Evolutionary conservation across 1,140 invertebrate genomes (phyloP).

Genomic region (Oncopodura yosiiana): DNA sequence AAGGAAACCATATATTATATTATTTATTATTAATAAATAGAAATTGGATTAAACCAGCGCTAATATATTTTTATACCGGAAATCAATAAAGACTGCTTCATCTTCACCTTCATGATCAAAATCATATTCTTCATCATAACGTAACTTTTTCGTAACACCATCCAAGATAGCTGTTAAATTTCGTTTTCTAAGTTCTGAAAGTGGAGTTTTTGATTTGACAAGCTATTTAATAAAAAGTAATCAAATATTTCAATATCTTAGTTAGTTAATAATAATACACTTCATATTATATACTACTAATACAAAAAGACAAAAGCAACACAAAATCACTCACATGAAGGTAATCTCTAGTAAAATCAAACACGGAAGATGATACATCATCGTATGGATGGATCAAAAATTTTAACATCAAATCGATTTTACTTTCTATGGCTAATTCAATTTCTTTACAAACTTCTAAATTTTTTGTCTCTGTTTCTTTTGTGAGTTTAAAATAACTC

Average conservation of each 20-base stretch:
- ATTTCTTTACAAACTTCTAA: slow-evolving; percentile 37
- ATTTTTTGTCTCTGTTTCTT: slow-evolving; percentile 36
- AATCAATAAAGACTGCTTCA: slow-evolving; percentile 48
- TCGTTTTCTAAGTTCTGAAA: slow-evolving; percentile 4
- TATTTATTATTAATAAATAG: not conserved
- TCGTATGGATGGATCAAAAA: slow-evolving; percentile 49
- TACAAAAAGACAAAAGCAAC: not conserved
- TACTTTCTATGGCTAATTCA: slow-evolving; percentile 43
- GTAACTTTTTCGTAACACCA: slow-evolving; percentile 15
- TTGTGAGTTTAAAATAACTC: slow-evolving; percentile 30
- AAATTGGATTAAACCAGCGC: no score
- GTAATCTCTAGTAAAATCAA: slow-evolving; percentile 48
- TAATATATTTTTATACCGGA: slow-evolving; percentile 27
- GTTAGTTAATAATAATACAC: not conserved
- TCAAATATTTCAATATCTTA: not conserved
- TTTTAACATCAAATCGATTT: slow-evolving; percentile 45
- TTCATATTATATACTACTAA: not conserved
- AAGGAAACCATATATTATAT: not conserved
- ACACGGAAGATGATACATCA: slow-evolving; percentile 48
- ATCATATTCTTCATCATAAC: slow-evolving; percentile 40
- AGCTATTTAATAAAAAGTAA: slow-evolving; percentile 17
- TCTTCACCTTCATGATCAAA: slow-evolving; percentile 50
- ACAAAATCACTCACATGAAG: slow-evolving; percentile 40
- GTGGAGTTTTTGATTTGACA: slow-evolving; percentile 13
- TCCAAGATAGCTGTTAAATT: slow-evolving; percentile 11